These are phyloP conservation scores for Macrophya annulata DNA, from an alignment of 2,888 invertebrate genomes.

Conservation along the genomic window DNA sequence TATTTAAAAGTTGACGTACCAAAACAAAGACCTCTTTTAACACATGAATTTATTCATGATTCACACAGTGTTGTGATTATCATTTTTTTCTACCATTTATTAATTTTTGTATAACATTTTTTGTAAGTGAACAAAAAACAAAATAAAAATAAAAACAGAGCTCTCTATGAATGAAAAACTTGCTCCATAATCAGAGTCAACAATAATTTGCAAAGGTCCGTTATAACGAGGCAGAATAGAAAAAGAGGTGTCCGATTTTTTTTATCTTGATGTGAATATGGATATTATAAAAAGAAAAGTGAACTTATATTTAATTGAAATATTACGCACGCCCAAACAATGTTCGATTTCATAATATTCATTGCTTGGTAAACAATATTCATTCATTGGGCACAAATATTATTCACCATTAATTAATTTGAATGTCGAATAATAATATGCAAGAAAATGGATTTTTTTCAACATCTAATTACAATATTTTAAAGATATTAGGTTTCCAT, in stretches of 20 bases:
- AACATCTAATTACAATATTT: not conserved
- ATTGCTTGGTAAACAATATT: not conserved
- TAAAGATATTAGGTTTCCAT: not conserved
- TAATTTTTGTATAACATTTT: not conserved
- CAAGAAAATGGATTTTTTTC: not conserved
- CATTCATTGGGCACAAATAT: not conserved
- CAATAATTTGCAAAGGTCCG: slow-evolving; percentile 1
- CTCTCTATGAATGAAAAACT: not conserved
- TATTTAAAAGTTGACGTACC: not conserved
- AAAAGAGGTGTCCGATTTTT: not conserved
- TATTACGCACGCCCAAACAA: not conserved
- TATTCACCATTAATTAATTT: not conserved
- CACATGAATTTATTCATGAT: not conserved
- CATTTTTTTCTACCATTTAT: not conserved
- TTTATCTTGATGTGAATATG: not conserved
- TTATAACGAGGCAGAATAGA: not conserved
- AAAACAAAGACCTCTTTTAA: not conserved
- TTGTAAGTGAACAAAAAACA: not conserved
- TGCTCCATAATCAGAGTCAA: not conserved
- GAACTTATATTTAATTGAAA: not conserved
- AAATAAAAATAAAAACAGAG: too few species aligned
- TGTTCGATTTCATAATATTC: slow-evolving; percentile 10
- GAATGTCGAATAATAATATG: too few species aligned
- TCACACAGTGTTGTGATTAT: too few species aligned
- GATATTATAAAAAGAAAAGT: not conserved